Evolutionary conservation across 2,113 vertebrate genomes (phyloP).

Genomic region (Eudyptes chrysolophus): DNA sequence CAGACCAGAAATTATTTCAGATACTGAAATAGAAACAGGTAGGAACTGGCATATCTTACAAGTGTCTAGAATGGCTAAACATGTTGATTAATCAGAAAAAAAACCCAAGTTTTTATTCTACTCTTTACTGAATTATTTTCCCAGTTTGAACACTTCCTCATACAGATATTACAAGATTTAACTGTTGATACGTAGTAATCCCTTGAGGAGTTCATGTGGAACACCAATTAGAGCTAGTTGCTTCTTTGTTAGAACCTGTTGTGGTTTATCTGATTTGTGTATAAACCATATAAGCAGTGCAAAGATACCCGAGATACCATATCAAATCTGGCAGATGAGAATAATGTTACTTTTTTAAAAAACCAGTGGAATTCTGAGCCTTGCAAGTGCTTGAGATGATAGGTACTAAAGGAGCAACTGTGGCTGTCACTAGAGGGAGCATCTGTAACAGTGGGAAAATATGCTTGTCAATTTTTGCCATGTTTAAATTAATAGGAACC

Average conservation of each 20-base stretch:
- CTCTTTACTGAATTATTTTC: neutral
- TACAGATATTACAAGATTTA: neutral
- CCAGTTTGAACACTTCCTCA: neutral
- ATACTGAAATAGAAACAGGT: neutral
- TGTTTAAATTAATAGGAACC: neutral
- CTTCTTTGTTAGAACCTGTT: neutral
- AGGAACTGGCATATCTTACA: neutral
- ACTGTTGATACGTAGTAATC: neutral
- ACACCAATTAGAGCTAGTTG: neutral
- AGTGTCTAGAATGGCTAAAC: neutral
- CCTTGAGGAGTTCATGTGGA: neutral
- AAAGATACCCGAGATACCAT: neutral
- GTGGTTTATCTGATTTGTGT: neutral
- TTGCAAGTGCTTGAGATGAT: neutral
- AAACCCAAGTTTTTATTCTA: neutral
- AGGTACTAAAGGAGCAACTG: rapidly evolving
- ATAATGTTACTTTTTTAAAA: neutral
- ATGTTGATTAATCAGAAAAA: neutral
- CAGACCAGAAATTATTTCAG: neutral
- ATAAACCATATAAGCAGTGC: neutral
- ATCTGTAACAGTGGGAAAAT: neutral
- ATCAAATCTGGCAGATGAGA: neutral
- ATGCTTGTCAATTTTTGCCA: neutral
- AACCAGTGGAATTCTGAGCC: neutral
- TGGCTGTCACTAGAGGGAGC: conserved; percentile 12